A percentile compares a stretch with the other conserved stretches of the same genome.
phyloP scores from a whole-genome alignment of 2,797 vertebrate genomes.

The Sebastes diaconus region DNA sequence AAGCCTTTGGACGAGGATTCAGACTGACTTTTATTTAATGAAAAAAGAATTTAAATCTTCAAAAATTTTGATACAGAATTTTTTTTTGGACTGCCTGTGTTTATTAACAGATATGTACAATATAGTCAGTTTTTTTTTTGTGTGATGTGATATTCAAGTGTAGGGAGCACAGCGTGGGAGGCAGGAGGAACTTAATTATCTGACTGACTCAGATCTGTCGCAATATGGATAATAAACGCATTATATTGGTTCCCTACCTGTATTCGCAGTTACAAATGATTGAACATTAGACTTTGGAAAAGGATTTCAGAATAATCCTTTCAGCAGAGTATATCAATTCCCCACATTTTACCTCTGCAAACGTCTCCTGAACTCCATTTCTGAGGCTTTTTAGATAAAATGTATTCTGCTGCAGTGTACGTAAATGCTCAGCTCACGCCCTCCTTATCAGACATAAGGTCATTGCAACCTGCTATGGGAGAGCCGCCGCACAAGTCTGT shows the following conservation, averaged over 20 bases:
- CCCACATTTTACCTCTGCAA: not conserved
- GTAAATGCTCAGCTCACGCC: slow-evolving; percentile 31
- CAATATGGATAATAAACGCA: slow-evolving; percentile 6
- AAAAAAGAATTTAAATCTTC: slow-evolving; percentile 27
- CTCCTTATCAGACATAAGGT: slow-evolving; percentile 64
- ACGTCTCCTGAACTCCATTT: slow-evolving; percentile 1
- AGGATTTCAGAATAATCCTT: not conserved
- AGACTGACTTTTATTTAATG: slow-evolving; percentile 52
- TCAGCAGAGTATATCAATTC: not conserved
- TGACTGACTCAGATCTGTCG: slow-evolving; percentile 19
- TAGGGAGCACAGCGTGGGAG: slow-evolving; percentile 14
- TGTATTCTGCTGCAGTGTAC: slow-evolving; percentile 37
- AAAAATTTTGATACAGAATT: slow-evolving; percentile 21
- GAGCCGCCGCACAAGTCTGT: slow-evolving; percentile 34
- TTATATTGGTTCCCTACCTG: not conserved
- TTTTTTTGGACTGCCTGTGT: not conserved
- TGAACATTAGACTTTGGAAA: not conserved
- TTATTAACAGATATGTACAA: not conserved
- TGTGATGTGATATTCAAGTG: not conserved
- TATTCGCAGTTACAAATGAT: not conserved
- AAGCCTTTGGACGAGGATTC: slow-evolving; percentile 39
- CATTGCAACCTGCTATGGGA: slow-evolving; percentile 51
- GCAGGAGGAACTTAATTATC: slow-evolving; percentile 16
- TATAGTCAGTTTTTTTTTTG: not conserved
- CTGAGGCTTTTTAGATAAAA: slow-evolving; percentile 26